Evolutionary conservation across 1,140 invertebrate species (phyloP), one percentile per base, ranked within the genome.

Genomic region (Hermetia illucens): DNA sequence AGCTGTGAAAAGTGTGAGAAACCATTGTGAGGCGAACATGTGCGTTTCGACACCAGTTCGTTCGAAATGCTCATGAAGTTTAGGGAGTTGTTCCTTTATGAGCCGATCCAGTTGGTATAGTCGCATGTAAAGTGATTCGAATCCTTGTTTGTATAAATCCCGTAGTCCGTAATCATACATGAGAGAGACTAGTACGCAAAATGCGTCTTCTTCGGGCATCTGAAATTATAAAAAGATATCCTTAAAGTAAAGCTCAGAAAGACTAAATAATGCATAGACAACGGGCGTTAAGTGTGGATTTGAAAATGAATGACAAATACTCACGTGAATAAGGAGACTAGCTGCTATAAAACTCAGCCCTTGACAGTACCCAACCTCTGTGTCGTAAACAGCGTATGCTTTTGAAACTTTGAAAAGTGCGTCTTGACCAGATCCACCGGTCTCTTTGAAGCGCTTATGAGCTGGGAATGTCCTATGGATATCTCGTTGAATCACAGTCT

Each of bases 21-120:
- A 98, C 96, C 96, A 99, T 68, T 99, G 95, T 21, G 88, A 92
- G 17, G 93, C 95, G 65, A 91, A 99, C 95, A 98, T 99, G 65
- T 98, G 95, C 37, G 90, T 83, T 64, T 98, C 95, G 31, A 98
- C 77, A 25, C 85, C 82, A 53, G 91, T 76, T 53, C 88, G 82
- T 44, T 70, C 70, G 65, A 98, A 97, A 64, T 98, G 95, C 42
- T 77, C 74, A 51, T 81, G 82, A 29, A 98, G 61, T 44, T 94
- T 88, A 1, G 81, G 79, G 34, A 96, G 57, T 62, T 95, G 86
- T 62, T 98, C 92, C 80, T 82, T 61, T 18, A 67, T 66, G 10
- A 98, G 64, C 43, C 86, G 74, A 52, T 96, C 90, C n/a, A 99
- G 68, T 63, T 98, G 94, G 68, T 95, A 96, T 41, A 98, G 79